Evolutionary conservation across 2,888 invertebrate species (phyloP).

Genomic region (Chaitophorus viminalis): DNA sequence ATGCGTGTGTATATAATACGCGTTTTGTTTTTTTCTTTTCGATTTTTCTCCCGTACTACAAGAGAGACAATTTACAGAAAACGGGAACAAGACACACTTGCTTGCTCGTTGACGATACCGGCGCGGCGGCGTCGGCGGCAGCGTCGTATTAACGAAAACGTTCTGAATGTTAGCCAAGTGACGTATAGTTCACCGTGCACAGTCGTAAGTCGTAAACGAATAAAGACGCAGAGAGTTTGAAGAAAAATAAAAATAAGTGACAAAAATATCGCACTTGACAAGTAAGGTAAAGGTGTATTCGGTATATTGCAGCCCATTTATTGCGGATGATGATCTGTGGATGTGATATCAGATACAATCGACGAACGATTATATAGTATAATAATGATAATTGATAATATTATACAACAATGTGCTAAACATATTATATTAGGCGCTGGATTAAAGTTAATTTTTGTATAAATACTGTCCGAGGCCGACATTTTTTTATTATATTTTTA

Average conservation of each 20-base stretch:
- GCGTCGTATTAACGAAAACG: constrained; percentile 7
- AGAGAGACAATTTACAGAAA: constrained; percentile 57
- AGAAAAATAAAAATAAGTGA: not conserved
- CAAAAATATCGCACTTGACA: too few species aligned
- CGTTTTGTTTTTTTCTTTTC: not conserved
- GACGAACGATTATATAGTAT: not conserved
- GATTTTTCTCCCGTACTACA: constrained; percentile 33
- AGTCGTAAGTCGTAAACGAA: not conserved
- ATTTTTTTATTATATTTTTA: not conserved
- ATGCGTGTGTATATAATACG: too few species aligned
- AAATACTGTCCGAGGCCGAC: too few species aligned
- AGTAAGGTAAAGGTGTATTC: too few species aligned
- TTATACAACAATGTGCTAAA: too few species aligned
- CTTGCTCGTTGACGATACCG: not conserved
- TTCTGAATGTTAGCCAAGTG: constrained; percentile 31
- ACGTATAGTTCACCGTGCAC: not conserved
- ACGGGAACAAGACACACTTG: not conserved
- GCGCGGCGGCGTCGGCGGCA: not conserved
- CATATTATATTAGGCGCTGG: too few species aligned
- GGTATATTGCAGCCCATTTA: too few species aligned
- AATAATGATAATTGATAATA: too few species aligned
- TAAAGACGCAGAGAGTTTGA: not conserved
- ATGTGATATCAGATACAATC: not conserved
- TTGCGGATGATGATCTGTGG: too few species aligned
- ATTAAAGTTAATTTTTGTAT: too few species aligned